Base-by-base conservation (phyloP, 2,113 vertebrate genomes). In the Amazona vittata region DNA sequence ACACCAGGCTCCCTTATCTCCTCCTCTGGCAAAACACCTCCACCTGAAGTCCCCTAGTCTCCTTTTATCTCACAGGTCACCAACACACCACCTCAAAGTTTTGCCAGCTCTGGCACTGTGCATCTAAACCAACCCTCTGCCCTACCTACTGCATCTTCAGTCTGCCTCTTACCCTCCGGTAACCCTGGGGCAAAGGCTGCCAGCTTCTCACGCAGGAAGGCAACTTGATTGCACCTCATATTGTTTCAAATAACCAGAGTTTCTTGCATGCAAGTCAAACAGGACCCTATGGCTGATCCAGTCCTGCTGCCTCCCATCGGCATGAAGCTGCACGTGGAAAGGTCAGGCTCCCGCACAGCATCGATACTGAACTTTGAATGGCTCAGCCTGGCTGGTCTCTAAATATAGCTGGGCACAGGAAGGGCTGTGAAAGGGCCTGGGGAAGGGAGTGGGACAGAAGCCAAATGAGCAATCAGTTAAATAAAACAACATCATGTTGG, bases 401-500 rank as follows among this genome's bases (percentile, higher is more conserved):
- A 95, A 90, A 90, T 92, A 91, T 57, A 94, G 78, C 67, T 35
- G 77, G 89, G 73, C 57, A 83, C 49, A 92, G 78, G 63, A 89
- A 92, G 60, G 86, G 60, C 70, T 86, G 47, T 15, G 29, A 37
- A 86, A 70, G 83, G 77, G 75, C 55, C 88, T 83, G 74, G 83
- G 80, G 82, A 82, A 76, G 52, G 17, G 29, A 87, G 21, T 2
- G 5, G 67, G 82, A 83, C 37, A 82, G 84, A 35, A 78, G 95
- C 90, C 78, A 89, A 81, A 77, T 19, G 49, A 70, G 52, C 53
- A 41, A 67, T 33, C 67, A 65, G 57, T 83, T 64, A 64, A 94
- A 86, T 85, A 93, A 89, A 90, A 85, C 22, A 65, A 29, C 67
- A 82, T 37, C 65, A 10, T 12, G 52, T 24, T 8, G 20, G 43